Evolutionary conservation across 2,797 vertebrate species (phyloP).

Genomic region (Sandelia bainsii): DNA sequence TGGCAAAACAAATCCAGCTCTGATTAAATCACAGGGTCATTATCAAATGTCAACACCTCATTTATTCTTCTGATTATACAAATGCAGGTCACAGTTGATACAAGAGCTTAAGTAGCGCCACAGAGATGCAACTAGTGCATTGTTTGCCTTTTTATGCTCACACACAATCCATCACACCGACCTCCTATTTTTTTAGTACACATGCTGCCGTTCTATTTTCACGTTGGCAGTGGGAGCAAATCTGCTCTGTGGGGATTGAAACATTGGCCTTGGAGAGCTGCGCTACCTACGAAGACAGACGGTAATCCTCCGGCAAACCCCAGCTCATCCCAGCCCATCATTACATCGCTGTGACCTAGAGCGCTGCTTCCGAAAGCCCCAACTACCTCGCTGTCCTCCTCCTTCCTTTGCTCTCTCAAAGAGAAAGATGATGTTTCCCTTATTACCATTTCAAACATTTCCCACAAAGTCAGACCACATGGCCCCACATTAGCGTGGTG

Average conservation of each 20-base stretch:
- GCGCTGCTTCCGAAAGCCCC: conserved; percentile 42
- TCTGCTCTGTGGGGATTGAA: conserved; percentile 69
- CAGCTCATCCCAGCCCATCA: conserved; percentile 73
- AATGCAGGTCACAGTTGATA: conserved; percentile 16
- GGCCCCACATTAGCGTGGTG: conserved; percentile 57
- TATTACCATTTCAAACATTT: conserved; percentile 83
- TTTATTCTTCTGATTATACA: conserved; percentile 8
- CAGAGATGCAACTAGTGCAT: conserved; percentile 11
- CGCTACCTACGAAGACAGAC: conserved; percentile 63
- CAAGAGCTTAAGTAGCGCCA: conserved; percentile 4
- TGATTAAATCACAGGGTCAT: conserved; percentile 14
- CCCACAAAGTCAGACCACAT: conserved; percentile 69
- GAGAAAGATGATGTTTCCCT: conserved; percentile 59
- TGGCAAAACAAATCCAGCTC: neutral
- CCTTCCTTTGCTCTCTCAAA: conserved; percentile 13
- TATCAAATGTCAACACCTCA: neutral
- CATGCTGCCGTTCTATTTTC: conserved; percentile 56
- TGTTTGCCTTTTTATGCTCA: conserved; percentile 34
- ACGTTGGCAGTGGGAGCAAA: conserved; percentile 59
- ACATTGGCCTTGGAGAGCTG: conserved; percentile 63
- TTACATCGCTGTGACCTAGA: conserved; percentile 73
- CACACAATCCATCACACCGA: conserved; percentile 18
- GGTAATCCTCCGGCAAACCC: conserved; percentile 78
- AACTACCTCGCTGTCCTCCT: neutral
- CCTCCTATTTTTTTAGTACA: conserved; percentile 36